phyloP scores from a whole-genome alignment of 2,113 vertebrate species.

The Hippolais icterina region DNA sequence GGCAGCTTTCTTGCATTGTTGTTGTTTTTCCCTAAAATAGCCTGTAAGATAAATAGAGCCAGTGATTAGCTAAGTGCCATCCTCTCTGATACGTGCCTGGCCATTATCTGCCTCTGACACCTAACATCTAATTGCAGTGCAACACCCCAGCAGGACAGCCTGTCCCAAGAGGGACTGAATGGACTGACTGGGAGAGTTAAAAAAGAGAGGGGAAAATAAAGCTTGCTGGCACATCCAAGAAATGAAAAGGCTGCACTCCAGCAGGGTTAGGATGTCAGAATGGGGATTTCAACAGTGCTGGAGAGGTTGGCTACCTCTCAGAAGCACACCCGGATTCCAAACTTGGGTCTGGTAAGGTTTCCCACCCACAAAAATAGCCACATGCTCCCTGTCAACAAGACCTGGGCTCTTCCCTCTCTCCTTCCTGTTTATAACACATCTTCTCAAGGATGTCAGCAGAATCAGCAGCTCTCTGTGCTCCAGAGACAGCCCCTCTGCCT shows the following conservation, averaged over 20 bases:
- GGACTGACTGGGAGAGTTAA: neutral
- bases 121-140: slow-evolving; percentile 31
- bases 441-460: neutral
- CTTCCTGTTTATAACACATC: neutral
- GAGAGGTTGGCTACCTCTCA: slow-evolving; percentile 18
- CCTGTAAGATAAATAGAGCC: neutral
- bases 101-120: slow-evolving; percentile 42
- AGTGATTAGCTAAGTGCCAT: slow-evolving; percentile 41
- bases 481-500: neutral
- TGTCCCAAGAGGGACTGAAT: neutral
- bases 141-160: neutral
- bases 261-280: neutral
- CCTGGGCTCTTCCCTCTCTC: neutral
- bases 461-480: neutral
- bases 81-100: neutral
- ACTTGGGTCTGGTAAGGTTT: neutral
- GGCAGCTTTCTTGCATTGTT: slow-evolving; percentile 1
- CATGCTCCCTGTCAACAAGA: neutral
- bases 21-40: slow-evolving; percentile 48
- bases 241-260: neutral
- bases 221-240: neutral
- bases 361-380: neutral
- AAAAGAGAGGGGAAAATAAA: neutral
- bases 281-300: neutral
- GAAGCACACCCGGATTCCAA: neutral